Percentiles rank a stretch among this genome's conserved stretches.
Conservation (phyloP, 2,113 vertebrate species). For the Microtus pennsylvanicus region DNA sequence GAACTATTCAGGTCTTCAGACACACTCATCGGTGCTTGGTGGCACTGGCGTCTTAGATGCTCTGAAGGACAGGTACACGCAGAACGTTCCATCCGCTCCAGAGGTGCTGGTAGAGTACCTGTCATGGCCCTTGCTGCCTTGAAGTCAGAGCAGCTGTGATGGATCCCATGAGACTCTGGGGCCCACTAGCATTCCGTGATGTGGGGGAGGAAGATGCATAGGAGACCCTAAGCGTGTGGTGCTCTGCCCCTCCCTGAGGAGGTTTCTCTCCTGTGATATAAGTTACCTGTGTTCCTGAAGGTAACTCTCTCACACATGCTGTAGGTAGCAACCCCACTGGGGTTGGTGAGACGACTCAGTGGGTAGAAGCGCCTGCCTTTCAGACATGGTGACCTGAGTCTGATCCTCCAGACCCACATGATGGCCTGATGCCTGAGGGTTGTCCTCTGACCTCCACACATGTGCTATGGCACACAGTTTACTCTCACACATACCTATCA, state of each 20-base stretch:
- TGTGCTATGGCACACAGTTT: not conserved
- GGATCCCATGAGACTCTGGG: not conserved
- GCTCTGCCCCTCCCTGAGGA: not conserved
- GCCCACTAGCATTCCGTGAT: not conserved
- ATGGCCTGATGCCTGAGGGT: not conserved
- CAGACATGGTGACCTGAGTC: not conserved
- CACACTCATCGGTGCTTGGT: rapidly evolving
- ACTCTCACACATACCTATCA: not conserved
- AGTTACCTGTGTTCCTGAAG: not conserved
- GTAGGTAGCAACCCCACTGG: not conserved
- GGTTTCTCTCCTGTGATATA: not conserved
- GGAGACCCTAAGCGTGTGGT: not conserved
- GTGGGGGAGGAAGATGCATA: too few species aligned
- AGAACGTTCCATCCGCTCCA: not conserved
- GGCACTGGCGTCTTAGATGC: not conserved
- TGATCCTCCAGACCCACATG: not conserved
- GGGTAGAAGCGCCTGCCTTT: not conserved
- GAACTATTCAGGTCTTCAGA: not conserved
- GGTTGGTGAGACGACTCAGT: not conserved
- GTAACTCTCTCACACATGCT: not conserved
- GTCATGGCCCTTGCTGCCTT: not conserved
- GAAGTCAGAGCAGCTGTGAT: not conserved
- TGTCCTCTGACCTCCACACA: not conserved
- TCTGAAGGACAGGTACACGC: not conserved
- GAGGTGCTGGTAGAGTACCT: too few species aligned